Percentiles rank a stretch among this genome's conserved stretches.
Conservation (phyloP, 2,888 invertebrate genomes). For the Lomographa bimaculata region DNA sequence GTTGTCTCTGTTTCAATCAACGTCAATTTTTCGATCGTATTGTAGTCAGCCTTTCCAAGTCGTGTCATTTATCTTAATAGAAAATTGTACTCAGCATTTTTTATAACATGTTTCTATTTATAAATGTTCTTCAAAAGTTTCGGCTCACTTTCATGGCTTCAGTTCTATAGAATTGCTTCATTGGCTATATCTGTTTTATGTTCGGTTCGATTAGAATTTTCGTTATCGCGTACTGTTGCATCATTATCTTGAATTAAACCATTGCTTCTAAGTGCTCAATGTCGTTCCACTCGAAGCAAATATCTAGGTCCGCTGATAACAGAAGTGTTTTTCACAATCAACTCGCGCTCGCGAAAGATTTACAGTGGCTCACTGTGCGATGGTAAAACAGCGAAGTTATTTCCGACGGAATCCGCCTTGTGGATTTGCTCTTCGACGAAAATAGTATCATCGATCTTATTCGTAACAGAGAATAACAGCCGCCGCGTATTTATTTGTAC, state of each 20-base stretch:
- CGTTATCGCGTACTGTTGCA: constrained; percentile 35
- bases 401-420: constrained; percentile 76
- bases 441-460: constrained; percentile 80
- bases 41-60: neutral
- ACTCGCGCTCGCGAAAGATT: constrained; percentile 69
- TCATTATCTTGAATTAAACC: constrained; percentile 43
- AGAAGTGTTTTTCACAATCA: constrained; percentile 68
- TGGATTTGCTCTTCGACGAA: constrained; percentile 72
- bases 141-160: no score
- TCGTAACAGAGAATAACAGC: constrained; percentile 64
- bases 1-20: constrained; percentile 3
- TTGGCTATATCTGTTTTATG: constrained; percentile 37
- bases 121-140: no score
- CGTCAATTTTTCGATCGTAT: constrained; percentile 2
- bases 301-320: constrained; percentile 49
- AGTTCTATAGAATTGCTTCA: no score
- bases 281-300: constrained; percentile 43
- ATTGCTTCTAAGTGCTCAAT: constrained; percentile 43
- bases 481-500: constrained; percentile 65
- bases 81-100: no score
- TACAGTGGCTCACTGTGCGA: constrained; percentile 56
- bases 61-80: no score
- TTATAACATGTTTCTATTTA: no score
- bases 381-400: constrained; percentile 73
- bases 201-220: constrained; percentile 37